Percentiles rank a stretch among this genome's conserved stretches.
Evolutionary conservation across 1,140 invertebrate genomes (phyloP).

Genomic region (Tetragnatha versicolor): DNA sequence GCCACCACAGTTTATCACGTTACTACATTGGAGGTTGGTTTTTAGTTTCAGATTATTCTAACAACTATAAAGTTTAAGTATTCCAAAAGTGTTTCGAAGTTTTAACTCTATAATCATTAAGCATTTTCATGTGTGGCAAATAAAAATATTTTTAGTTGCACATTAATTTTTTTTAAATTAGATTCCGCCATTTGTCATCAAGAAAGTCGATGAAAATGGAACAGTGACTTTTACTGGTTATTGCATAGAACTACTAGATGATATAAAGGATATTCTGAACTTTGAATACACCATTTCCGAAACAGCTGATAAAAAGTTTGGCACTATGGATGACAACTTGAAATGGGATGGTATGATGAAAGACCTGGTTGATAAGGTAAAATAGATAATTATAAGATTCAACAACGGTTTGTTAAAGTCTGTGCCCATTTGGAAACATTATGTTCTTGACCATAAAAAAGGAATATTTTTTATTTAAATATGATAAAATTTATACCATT

Average conservation of each 20-base stretch:
- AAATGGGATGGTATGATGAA: slow-evolving; percentile 90
- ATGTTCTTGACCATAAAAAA: no score
- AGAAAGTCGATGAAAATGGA: slow-evolving; percentile 50
- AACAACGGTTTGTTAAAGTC: no score
- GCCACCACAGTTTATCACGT: slow-evolving; percentile 50
- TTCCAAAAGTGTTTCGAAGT: background rate
- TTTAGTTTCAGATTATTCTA: background rate
- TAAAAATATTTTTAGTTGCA: background rate
- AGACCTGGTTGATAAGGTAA: slow-evolving; percentile 85
- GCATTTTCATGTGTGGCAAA: background rate
- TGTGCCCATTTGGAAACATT: no score
- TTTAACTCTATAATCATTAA: background rate
- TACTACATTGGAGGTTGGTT: slow-evolving; percentile 39
- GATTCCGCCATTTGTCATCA: slow-evolving; percentile 60
- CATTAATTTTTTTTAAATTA: no score
- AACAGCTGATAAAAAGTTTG: slow-evolving; percentile 80
- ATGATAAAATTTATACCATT: no score
- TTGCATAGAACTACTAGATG: slow-evolving; percentile 89
- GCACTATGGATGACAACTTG: slow-evolving; percentile 80
- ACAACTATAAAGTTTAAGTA: background rate
- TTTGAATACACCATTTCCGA: slow-evolving; percentile 90
- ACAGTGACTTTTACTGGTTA: slow-evolving; percentile 79
- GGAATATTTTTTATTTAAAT: no score
- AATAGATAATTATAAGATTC: no score
- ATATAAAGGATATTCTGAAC: slow-evolving; percentile 79